These are phyloP conservation scores for Actinia equina DNA, from an alignment of 64 coral and sea anemone species.

Conservation along the genomic window DNA sequence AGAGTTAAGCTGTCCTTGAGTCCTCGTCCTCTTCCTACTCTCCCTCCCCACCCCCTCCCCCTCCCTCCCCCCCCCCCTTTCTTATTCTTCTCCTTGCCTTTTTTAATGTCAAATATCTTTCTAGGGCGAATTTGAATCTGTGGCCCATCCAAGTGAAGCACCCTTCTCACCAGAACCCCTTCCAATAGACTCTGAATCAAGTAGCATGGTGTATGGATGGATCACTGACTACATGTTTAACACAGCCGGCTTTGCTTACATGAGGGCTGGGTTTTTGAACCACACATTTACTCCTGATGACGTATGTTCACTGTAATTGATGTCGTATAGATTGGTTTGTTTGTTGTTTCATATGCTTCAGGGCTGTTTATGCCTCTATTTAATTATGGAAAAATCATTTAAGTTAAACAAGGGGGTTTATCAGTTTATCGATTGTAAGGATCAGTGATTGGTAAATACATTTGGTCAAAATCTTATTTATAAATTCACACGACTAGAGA, in stretches of 20 bases:
- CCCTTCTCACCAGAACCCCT: slow-evolving; percentile 48
- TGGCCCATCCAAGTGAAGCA: slow-evolving; percentile 44
- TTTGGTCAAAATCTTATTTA: too few relatives aligned
- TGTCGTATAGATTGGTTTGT: too few relatives aligned
- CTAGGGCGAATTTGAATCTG: slow-evolving; percentile 79
- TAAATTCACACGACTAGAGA: too few relatives aligned
- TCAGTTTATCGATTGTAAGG: too few relatives aligned
- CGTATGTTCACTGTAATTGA: slow-evolving; percentile 31
- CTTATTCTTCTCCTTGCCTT: not conserved
- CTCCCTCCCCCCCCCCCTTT: too few relatives aligned
- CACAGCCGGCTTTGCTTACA: slow-evolving; percentile 68
- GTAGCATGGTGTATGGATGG: slow-evolving; percentile 66
- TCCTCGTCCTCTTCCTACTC: not conserved
- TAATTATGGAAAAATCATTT: too few relatives aligned
- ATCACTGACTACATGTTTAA: slow-evolving; percentile 70
- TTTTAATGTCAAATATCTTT: not conserved
- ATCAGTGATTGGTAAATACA: too few relatives aligned
- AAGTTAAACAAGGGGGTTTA: too few relatives aligned
- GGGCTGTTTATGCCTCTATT: too few relatives aligned
- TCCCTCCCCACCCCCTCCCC: too few relatives aligned
- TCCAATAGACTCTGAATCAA: slow-evolving; percentile 18
- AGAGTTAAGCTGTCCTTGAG: not conserved
- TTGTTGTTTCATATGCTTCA: too few relatives aligned
- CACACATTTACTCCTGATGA: slow-evolving; percentile 47
- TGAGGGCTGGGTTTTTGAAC: slow-evolving; percentile 36